phyloP scores from a whole-genome alignment of 2,888 invertebrate genomes.

The Silvanus unidentatus region DNA sequence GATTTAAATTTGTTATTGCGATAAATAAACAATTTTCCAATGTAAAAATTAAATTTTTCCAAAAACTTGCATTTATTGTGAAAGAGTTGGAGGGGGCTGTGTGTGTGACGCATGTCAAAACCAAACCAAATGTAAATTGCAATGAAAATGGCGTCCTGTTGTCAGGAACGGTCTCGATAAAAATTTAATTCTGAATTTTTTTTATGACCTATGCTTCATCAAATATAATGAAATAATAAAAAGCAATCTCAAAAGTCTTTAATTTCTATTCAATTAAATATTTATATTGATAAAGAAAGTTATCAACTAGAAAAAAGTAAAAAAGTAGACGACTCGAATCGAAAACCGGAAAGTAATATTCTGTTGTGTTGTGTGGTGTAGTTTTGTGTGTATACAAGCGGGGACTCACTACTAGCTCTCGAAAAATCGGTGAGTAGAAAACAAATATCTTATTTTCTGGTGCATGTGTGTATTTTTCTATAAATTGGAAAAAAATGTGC shows the following conservation, averaged over 20 bases:
- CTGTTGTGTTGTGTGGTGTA: conserved; percentile 20
- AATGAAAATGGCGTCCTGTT: conserved; percentile 43
- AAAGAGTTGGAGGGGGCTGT: neutral
- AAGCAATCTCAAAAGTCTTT: conserved; percentile 16
- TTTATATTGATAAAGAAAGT: conserved; percentile 1
- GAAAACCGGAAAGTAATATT: conserved; percentile 17
- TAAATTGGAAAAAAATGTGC: too few relatives aligned
- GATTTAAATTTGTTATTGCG: too few relatives aligned
- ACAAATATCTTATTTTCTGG: too few relatives aligned
- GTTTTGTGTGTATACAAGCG: neutral
- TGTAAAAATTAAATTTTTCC: too few relatives aligned
- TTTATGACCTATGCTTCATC: conserved; percentile 44
- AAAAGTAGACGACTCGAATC: conserved; percentile 19
- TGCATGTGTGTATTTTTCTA: too few relatives aligned
- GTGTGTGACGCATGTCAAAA: conserved; percentile 20
- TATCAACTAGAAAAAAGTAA: neutral
- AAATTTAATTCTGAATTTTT: conserved; percentile 36
- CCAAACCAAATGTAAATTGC: conserved; percentile 17
- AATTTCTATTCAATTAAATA: conserved; percentile 12
- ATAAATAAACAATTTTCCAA: too few relatives aligned
- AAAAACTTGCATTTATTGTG: too few relatives aligned
- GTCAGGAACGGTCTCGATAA: conserved; percentile 40
- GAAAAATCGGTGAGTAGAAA: too few relatives aligned
- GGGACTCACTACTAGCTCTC: neutral
- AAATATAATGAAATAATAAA: conserved; percentile 33